Conservation (phyloP, 2,888 invertebrate species). For the Zeuzera pyrina region DNA sequence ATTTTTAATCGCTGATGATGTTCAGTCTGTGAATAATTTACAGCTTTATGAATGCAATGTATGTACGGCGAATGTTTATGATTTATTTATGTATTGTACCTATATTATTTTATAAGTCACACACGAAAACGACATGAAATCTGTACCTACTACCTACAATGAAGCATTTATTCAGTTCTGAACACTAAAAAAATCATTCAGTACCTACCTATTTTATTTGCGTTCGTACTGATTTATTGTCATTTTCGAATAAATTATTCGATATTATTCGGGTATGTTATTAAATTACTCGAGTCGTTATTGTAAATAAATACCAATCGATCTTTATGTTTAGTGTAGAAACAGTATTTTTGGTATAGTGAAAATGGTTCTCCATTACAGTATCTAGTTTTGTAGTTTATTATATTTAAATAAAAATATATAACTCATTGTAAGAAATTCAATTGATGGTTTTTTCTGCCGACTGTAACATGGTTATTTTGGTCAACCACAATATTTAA, state of each 20-base stretch:
- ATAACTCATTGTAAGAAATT: slow-evolving; percentile 35
- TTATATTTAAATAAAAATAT: slow-evolving; percentile 35
- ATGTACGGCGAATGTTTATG: slow-evolving; percentile 42
- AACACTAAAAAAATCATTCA: too few relatives aligned
- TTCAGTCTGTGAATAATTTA: too few relatives aligned
- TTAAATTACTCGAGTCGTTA: slow-evolving; percentile 34
- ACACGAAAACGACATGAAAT: slow-evolving; percentile 44
- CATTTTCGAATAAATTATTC: slow-evolving; percentile 50
- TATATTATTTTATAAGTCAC: slow-evolving; percentile 29
- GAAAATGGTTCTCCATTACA: slow-evolving; percentile 45
- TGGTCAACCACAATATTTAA: too few relatives aligned
- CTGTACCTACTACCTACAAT: slow-evolving; percentile 19
- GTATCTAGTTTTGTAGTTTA: slow-evolving; percentile 57
- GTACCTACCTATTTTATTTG: too few relatives aligned
- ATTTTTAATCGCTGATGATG: too few relatives aligned
- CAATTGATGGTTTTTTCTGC: slow-evolving; percentile 17
- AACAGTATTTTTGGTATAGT: slow-evolving; percentile 63
- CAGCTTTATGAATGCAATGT: slow-evolving; percentile 11
- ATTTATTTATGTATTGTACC: slow-evolving; percentile 49
- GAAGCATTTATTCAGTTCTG: background rate
- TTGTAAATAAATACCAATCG: slow-evolving; percentile 42
- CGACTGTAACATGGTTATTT: slow-evolving; percentile 10
- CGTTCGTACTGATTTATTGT: slow-evolving; percentile 34
- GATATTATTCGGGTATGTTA: slow-evolving; percentile 34
- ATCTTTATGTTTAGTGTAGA: slow-evolving; percentile 51